Conservation (phyloP, 2,797 vertebrate species). For the Anniella stebbinsi region DNA sequence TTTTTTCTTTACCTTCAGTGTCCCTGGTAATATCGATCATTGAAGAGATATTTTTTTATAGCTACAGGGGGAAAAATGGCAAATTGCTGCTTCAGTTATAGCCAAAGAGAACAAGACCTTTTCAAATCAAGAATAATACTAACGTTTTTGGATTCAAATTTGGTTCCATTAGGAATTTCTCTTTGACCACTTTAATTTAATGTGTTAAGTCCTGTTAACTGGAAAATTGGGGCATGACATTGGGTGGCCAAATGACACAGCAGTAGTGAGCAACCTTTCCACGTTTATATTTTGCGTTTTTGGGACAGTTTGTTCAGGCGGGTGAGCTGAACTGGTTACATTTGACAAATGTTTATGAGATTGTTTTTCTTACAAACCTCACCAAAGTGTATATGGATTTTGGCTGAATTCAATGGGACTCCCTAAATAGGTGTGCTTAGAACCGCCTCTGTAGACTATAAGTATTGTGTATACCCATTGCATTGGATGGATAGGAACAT, state of each 20-base stretch:
- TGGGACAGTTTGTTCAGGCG: neutral
- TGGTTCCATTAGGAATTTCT: slow-evolving; percentile 10
- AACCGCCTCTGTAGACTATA: neutral
- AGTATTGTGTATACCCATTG: neutral
- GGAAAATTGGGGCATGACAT: neutral
- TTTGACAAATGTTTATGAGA: neutral
- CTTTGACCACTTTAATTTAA: neutral
- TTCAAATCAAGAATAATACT: neutral
- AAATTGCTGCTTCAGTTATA: neutral
- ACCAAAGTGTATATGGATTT: neutral
- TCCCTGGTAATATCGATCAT: neutral
- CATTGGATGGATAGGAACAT: neutral
- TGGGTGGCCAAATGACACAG: neutral
- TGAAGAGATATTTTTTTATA: neutral
- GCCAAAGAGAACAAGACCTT: neutral
- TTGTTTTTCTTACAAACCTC: neutral
- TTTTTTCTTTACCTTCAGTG: slow-evolving; percentile 1
- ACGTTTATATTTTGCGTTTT: slow-evolving; percentile 1
- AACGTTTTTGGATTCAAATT: neutral
- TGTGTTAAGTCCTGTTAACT: neutral
- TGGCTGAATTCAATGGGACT: neutral
- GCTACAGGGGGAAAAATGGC: neutral
- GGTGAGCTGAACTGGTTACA: neutral
- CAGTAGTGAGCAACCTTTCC: neutral
- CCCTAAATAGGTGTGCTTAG: neutral